phyloP scores from a whole-genome alignment of 2,797 vertebrate genomes.

The Amblyopsis hoosieri region DNA sequence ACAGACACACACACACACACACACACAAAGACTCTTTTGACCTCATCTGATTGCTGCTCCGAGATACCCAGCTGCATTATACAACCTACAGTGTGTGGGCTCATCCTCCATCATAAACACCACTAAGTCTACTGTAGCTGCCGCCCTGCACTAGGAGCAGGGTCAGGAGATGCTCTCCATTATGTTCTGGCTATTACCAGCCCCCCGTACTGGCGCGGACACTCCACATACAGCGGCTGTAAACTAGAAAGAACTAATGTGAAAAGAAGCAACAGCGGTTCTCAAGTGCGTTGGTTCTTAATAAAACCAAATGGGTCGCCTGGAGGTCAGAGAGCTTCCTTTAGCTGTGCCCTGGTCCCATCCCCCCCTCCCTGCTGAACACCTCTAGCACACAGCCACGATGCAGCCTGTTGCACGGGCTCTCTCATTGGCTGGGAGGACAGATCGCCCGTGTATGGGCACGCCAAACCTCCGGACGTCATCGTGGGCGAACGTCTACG shows the following conservation, averaged over 20 bases:
- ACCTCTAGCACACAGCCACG: no score
- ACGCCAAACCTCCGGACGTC: not conserved
- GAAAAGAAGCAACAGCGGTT: no score
- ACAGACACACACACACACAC: constrained; percentile 15
- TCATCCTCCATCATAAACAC: constrained; percentile 46
- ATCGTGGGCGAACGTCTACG: constrained; percentile 15
- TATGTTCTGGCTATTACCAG: not conserved
- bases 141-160: constrained; percentile 64
- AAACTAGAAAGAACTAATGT: no score
- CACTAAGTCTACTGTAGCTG: constrained; percentile 42
- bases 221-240: no score
- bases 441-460: not conserved
- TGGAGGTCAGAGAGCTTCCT: no score
- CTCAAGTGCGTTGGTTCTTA: no score
- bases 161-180: constrained; percentile 43
- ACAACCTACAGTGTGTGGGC: constrained; percentile 38
- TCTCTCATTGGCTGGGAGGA: no score
- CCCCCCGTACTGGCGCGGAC: no score
- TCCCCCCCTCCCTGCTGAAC: no score
- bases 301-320: no score
- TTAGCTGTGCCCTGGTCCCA: no score
- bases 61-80: constrained; percentile 40
- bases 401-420: no score
- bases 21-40: constrained; percentile 21
- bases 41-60: constrained; percentile 35